phyloP scores from a whole-genome alignment of 1,140 invertebrate genomes.

The Leptinotarsa lineolata region DNA sequence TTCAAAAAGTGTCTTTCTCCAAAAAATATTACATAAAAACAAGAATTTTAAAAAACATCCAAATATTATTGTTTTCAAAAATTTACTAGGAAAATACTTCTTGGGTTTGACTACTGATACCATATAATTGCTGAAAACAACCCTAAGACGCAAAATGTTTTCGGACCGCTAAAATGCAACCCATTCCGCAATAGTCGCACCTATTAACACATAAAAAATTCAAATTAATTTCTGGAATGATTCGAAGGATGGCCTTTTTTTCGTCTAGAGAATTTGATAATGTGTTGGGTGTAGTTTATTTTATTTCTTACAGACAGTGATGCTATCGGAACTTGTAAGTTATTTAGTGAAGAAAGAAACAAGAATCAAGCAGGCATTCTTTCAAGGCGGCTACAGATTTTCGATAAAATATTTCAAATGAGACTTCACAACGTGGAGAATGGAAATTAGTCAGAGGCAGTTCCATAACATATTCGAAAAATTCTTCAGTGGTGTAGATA shows the following conservation, averaged over 20 bases:
- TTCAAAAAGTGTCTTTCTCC: no score
- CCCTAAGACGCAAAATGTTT: background rate
- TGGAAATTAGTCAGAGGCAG: background rate
- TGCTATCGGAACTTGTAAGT: slow-evolving; percentile 13
- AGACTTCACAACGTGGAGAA: slow-evolving; percentile 13
- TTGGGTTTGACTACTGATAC: no score
- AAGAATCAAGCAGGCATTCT: slow-evolving; percentile 11
- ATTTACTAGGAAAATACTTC: no score
- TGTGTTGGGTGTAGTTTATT: slow-evolving; percentile 9
- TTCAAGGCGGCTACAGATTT: slow-evolving; percentile 18
- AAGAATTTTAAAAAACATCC: no score
- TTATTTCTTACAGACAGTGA: slow-evolving; percentile 16
- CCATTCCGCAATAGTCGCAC: background rate
- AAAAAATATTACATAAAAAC: no score
- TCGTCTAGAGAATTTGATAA: slow-evolving; percentile 3
- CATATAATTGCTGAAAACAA: background rate
- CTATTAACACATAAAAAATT: background rate
- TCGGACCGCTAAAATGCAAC: background rate
- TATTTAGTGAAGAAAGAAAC: slow-evolving; percentile 17
- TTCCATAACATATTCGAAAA: background rate
- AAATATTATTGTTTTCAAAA: no score
- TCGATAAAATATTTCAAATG: slow-evolving; percentile 20
- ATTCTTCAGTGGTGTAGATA: background rate
- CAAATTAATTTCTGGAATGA: background rate
- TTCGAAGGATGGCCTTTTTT: background rate